These are phyloP conservation scores for Lepus europaeus DNA, from an alignment of 2,113 vertebrate species.

Conservation along the genomic window DNA sequence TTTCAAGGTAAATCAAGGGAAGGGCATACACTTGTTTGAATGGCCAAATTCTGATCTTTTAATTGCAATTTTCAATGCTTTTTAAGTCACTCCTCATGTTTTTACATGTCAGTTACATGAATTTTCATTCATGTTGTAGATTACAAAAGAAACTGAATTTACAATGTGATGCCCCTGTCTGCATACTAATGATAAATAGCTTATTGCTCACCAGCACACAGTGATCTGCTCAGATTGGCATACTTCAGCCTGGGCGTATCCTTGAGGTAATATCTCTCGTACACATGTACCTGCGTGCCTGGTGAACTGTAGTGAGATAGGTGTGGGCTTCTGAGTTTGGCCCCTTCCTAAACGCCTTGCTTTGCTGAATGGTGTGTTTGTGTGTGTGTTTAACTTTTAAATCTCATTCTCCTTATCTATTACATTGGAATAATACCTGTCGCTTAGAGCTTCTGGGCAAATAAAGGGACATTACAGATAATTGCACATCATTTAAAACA, in stretches of 20 bases:
- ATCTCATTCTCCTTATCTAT: slow-evolving; percentile 34
- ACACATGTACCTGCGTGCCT: accelerated
- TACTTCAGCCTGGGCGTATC: background rate
- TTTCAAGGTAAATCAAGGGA: slow-evolving; percentile 5
- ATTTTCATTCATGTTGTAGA: slow-evolving; percentile 56
- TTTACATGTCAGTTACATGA: slow-evolving; percentile 57
- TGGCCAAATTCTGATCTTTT: background rate
- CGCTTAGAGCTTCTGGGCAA: background rate
- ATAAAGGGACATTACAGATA: background rate
- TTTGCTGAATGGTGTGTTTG: background rate
- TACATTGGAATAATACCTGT: background rate
- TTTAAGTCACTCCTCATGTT: background rate
- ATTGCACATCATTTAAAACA: background rate
- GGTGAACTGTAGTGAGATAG: accelerated
- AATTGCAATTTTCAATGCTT: background rate
- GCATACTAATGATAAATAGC: background rate
- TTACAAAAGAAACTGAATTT: slow-evolving; percentile 38
- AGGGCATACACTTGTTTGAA: background rate
- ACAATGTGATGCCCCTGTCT: background rate
- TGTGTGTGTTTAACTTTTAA: background rate
- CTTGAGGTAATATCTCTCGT: too few relatives aligned
- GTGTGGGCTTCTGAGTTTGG: background rate
- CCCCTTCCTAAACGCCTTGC: background rate
- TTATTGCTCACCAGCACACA: background rate
- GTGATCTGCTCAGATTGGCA: background rate